Evolutionary conservation across 2,888 invertebrate genomes (phyloP).

Genomic region (Euzetes globulus): DNA sequence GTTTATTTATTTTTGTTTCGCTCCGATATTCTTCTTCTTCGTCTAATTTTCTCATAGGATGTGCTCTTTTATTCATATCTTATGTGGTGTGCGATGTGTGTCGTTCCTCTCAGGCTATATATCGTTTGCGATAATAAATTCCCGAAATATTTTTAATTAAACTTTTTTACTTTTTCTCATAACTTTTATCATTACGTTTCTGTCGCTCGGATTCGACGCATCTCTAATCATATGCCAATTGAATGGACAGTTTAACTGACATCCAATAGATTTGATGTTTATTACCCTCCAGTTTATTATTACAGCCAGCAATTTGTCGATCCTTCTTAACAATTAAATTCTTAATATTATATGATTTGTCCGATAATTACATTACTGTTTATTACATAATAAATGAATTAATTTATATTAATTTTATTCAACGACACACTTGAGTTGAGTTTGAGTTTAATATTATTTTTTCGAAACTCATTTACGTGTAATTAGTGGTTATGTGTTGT

Average conservation of each 20-base stretch:
- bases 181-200: too few species aligned
- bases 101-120: not conserved
- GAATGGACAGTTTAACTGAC: too few species aligned
- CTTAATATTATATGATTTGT: not conserved
- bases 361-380: not conserved
- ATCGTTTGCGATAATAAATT: conserved; percentile 5
- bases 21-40: not conserved
- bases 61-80: too few species aligned
- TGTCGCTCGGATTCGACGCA: too few species aligned
- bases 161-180: not conserved
- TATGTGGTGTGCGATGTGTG: too few species aligned
- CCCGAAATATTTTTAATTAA: not conserved
- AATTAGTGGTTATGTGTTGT: not conserved
- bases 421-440: not conserved
- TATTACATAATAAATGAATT: not conserved
- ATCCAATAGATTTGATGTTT: too few species aligned
- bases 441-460: not conserved
- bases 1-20: conserved; percentile 20
- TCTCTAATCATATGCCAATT: too few species aligned
- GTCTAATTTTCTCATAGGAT: not conserved
- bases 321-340: too few species aligned
- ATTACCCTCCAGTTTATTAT: too few species aligned
- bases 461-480: not conserved
- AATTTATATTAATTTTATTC: conserved; percentile 4
- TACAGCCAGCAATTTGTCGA: too few species aligned